Percentiles rank a stretch among this genome's conserved stretches.
Conservation (phyloP, 2,888 invertebrate species). For the Chalcosyrphus nemorum region DNA sequence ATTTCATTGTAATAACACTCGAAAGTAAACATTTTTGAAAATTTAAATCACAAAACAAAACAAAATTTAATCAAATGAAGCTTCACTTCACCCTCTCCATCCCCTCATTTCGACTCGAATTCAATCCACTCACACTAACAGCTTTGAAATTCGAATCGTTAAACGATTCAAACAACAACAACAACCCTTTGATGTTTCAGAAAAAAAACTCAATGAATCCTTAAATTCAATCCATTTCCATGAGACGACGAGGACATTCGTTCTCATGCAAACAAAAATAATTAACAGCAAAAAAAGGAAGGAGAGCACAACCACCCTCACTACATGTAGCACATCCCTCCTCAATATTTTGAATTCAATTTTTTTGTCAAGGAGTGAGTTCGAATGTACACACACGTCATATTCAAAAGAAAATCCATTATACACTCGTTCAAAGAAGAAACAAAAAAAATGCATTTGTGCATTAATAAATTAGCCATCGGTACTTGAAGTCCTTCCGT, state of each 20-base stretch:
- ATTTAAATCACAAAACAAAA: conserved; percentile 43
- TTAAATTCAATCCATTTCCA: conserved; percentile 67
- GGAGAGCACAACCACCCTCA: conserved; percentile 34
- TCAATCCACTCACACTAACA: conserved; percentile 51
- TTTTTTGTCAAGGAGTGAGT: conserved; percentile 15
- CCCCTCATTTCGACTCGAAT: not conserved
- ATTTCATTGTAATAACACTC: not conserved
- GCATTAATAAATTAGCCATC: conserved; percentile 70
- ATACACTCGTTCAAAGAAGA: conserved; percentile 60
- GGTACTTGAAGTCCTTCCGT: conserved; percentile 11
- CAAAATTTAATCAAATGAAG: conserved; percentile 64
- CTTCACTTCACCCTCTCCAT: no score
- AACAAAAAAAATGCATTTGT: conserved; percentile 65
- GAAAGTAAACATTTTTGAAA: conserved; percentile 1
- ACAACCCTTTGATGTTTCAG: conserved; percentile 68
- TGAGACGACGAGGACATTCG: conserved; percentile 1
- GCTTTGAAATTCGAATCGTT: conserved; percentile 70
- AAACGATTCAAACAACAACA: conserved; percentile 65
- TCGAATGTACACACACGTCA: not conserved
- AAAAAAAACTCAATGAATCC: conserved; percentile 69
- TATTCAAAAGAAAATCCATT: conserved; percentile 58
- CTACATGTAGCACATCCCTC: not conserved
- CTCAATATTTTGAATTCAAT: conserved; percentile 2
- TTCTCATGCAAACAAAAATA: conserved; percentile 58
- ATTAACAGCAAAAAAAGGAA: conserved; percentile 48